phyloP scores from a whole-genome alignment of 2,888 invertebrate genomes.

The Drosophila kambysellisi region DNA sequence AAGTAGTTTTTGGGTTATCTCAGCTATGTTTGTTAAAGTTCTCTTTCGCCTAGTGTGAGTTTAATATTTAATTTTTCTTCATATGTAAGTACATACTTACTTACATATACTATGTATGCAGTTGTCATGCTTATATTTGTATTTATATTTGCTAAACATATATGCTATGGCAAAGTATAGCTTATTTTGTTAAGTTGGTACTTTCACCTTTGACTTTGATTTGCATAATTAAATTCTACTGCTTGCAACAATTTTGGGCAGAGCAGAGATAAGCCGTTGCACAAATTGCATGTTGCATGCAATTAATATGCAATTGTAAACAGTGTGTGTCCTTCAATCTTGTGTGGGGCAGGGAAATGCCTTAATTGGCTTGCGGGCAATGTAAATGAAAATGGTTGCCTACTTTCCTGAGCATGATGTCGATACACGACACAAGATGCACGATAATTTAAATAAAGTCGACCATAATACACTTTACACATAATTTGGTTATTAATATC shows the following conservation, averaged over 20 bases:
- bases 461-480: slow-evolving; percentile 51
- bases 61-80: not conserved
- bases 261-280: slow-evolving; percentile 1
- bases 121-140: slow-evolving; percentile 26
- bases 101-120: not conserved
- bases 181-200: slow-evolving; percentile 21
- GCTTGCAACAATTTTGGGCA: slow-evolving; percentile 27
- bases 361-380: not conserved
- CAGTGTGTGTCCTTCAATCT: not conserved
- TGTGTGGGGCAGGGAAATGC: not conserved
- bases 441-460: slow-evolving; percentile 4
- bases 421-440: not conserved
- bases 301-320: slow-evolving; percentile 49
- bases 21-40: not conserved
- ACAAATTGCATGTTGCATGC: slow-evolving; percentile 39
- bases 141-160: not conserved
- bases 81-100: not conserved
- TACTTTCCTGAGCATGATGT: slow-evolving; percentile 13
- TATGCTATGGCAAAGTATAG: not conserved
- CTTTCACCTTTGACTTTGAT: slow-evolving; percentile 39
- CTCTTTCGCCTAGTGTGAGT: not conserved
- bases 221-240: slow-evolving; percentile 50
- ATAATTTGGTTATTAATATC: slow-evolving; percentile 64
- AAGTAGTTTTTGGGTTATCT: slow-evolving; percentile 2
- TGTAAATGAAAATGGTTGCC: slow-evolving; percentile 18